These are phyloP conservation scores for Plebejus melissa DNA, from an alignment of 2,888 invertebrate species.

Conservation along the genomic window DNA sequence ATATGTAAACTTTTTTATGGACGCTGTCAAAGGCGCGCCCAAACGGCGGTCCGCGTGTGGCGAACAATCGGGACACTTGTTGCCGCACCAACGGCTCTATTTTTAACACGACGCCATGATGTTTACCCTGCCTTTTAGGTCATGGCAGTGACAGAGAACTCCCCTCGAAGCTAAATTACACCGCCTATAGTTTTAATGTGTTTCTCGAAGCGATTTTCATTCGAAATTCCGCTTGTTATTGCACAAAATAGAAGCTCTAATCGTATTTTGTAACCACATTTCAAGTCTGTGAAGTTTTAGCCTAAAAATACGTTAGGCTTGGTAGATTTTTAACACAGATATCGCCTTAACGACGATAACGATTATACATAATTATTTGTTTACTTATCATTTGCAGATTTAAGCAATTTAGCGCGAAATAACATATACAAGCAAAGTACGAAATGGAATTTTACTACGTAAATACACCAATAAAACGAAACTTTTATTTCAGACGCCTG, in stretches of 20 bases:
- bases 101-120: constrained; percentile 40
- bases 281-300: not conserved
- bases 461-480: constrained; percentile 3
- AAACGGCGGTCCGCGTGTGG: constrained; percentile 35
- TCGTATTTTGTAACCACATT: not conserved
- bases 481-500: constrained; percentile 21
- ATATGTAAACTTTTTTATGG: constrained; percentile 27
- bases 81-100: constrained; percentile 45
- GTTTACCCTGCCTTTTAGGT: constrained; percentile 36
- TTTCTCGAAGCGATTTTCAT: not conserved
- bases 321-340: not conserved
- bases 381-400: not conserved
- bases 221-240: not conserved
- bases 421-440: not conserved
- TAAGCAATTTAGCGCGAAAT: not conserved
- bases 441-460: not conserved
- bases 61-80: constrained; percentile 47
- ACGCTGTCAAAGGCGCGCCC: constrained; percentile 39
- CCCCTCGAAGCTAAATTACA: not conserved
- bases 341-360: not conserved
- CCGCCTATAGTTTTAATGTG: not conserved
- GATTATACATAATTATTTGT: not conserved
- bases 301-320: not conserved
- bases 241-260: not conserved
- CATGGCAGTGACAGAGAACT: constrained; percentile 27